Percentiles rank a stretch among this genome's conserved stretches.
phyloP scores from a whole-genome alignment of 2,113 vertebrate genomes.

The Catharus fuscescens region DNA sequence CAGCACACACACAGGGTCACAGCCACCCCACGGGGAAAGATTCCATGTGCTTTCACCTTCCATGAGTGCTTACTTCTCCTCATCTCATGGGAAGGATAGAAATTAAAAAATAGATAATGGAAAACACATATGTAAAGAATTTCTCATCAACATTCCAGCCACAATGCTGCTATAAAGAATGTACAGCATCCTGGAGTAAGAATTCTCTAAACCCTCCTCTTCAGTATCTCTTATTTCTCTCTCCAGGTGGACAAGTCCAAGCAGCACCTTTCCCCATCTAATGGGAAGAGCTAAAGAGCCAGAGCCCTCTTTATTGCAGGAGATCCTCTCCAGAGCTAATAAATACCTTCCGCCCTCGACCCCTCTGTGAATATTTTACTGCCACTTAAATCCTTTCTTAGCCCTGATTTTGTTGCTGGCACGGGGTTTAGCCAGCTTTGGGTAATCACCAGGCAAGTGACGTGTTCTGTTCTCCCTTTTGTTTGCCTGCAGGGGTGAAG shows the following conservation, averaged over 20 bases:
- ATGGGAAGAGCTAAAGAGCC: neutral
- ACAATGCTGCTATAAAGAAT: neutral
- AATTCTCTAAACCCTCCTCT: neutral
- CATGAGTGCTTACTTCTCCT: neutral
- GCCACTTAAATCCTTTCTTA: neutral
- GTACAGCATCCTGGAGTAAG: neutral
- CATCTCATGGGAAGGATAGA: neutral
- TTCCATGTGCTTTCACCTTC: accelerated
- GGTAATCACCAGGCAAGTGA: constrained; percentile 11
- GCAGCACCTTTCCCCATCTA: neutral
- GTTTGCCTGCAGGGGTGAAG: neutral
- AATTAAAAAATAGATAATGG: neutral
- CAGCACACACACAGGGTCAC: accelerated
- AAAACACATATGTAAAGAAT: neutral
- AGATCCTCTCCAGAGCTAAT: neutral
- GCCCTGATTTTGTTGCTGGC: neutral
- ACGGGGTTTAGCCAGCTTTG: neutral
- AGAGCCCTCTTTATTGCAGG: neutral
- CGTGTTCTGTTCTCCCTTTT: neutral
- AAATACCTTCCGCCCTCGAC: accelerated
- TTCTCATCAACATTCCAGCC: neutral
- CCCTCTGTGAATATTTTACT: neutral
- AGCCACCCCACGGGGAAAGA: neutral
- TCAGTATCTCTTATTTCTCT: neutral
- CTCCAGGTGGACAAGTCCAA: neutral